Conservation (phyloP, 1,140 invertebrate genomes). For the Neoseiulus cucumeris region DNA sequence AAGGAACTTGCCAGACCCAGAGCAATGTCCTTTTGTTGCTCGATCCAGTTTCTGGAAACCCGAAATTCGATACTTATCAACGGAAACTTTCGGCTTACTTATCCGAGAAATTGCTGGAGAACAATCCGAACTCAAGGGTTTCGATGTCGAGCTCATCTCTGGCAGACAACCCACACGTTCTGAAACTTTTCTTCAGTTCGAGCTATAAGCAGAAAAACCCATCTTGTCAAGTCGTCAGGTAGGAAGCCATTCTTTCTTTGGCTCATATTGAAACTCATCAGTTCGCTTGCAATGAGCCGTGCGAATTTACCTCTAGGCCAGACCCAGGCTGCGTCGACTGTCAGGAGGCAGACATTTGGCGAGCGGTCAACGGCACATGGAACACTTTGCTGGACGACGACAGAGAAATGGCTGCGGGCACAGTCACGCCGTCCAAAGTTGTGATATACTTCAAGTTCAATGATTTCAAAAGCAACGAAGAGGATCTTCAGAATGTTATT, state of each 20-base stretch:
- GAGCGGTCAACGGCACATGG: constrained; percentile 1
- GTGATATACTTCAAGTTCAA: constrained; percentile 7
- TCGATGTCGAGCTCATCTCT: constrained; percentile 1
- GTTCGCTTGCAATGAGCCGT: no score
- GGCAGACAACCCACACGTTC: neutral
- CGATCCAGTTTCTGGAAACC: constrained; percentile 3
- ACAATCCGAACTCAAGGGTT: neutral
- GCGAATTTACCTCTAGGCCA: neutral
- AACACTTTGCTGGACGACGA: constrained; percentile 1
- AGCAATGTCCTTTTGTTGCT: neutral
- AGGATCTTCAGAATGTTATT: constrained; percentile 3
- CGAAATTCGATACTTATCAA: neutral
- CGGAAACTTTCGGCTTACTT: neutral
- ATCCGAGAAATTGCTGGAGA: neutral
- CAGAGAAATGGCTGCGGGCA: neutral
- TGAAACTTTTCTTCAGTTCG: constrained; percentile 2
- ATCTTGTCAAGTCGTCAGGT: neutral
- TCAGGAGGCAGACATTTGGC: constrained; percentile 1
- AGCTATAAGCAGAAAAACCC: neutral
- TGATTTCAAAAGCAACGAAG: neutral
- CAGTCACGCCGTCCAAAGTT: constrained; percentile 1
- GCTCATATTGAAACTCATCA: no score
- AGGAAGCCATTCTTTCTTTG: no score
- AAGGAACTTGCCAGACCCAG: constrained; percentile 1
- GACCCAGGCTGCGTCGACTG: neutral